Evolutionary conservation across 2,797 vertebrate genomes (phyloP), one percentile per base, ranked within the genome.

Genomic region (Pseudomugil gertrudae): DNA sequence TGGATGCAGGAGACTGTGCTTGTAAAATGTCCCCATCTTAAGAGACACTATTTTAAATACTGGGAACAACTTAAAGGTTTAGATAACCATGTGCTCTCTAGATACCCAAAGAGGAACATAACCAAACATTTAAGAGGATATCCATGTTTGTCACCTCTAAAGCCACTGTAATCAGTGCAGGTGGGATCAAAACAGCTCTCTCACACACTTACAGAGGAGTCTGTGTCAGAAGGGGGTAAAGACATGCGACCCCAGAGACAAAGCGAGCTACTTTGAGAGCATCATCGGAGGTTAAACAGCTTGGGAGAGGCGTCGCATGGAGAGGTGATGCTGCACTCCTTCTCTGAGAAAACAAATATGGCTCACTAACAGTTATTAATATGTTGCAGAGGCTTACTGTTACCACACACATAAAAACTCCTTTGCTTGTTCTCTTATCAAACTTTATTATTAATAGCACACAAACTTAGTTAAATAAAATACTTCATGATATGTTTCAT

Each of bases 231-330:
- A 5, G 77, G 58, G 64, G 76, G 38, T 6, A 21, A 30, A 43
- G 14, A 29, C 3, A 15, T 8, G 48, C 4, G 53, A 62, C 84
- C 45, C 64, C 1, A 21, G 76, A 53, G 78, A 79, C 4, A 55
- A 23, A 58, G 2, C 33, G 14, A 73, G 56, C 29, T 24, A 54
- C 58, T 74, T 33, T n/a, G 23, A 69, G 73, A 66, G 17, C 0
- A 32, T 54, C 47, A 57, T 23, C 9, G 2, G 40, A 69, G 82
- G 62, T 57, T 57, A 43, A 68, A 63, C 74, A 59, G 17, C 83
- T 53, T 35, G 63, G 81, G 77, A 80, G 32, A 21, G 19, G 56
- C 0, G 33, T 78, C 9, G 23, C 53, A 29, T 32, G 26, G 63
- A 61, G 68, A 57, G 26, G 55, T 14, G 55, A 47, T 29, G 27